These are phyloP conservation scores for Climacteris rufus DNA, from an alignment of 2,113 vertebrate species.

Conservation along the genomic window DNA sequence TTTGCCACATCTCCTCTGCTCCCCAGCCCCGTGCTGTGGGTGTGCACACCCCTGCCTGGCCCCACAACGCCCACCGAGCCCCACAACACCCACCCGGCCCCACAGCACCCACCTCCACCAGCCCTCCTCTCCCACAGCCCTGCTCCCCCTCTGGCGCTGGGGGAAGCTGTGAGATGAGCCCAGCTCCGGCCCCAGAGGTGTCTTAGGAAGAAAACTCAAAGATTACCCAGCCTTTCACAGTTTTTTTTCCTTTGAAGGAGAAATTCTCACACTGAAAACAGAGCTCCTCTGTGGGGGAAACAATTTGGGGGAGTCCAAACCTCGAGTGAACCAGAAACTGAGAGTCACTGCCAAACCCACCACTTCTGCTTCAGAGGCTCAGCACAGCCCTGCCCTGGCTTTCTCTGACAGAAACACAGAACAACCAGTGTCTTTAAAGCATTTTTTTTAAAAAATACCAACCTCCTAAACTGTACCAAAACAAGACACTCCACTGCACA, in stretches of 20 bases:
- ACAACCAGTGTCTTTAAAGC: neutral
- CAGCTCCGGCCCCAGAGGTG: neutral
- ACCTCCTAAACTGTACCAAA: neutral
- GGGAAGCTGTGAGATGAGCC: fast-evolving
- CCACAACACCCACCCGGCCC: neutral
- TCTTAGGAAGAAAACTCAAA: neutral
- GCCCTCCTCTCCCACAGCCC: neutral
- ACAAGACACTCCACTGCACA: neutral
- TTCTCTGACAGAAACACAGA: neutral
- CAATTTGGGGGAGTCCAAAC: neutral
- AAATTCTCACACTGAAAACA: neutral
- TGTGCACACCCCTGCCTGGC: neutral
- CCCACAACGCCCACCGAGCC: neutral
- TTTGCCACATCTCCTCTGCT: neutral
- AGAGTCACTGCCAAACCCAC: neutral
- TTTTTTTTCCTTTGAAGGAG: neutral
- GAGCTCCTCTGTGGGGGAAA: neutral
- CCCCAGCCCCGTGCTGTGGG: fast-evolving
- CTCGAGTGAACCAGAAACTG: neutral
- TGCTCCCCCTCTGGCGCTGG: fast-evolving
- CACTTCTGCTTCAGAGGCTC: constrained; percentile 11
- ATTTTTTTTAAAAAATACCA: neutral
- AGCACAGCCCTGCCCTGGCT: neutral
- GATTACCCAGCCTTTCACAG: neutral
- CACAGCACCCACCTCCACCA: neutral